Evolutionary conservation across 2,888 invertebrate species (phyloP).

Genomic region (Athripsodes cinereus): DNA sequence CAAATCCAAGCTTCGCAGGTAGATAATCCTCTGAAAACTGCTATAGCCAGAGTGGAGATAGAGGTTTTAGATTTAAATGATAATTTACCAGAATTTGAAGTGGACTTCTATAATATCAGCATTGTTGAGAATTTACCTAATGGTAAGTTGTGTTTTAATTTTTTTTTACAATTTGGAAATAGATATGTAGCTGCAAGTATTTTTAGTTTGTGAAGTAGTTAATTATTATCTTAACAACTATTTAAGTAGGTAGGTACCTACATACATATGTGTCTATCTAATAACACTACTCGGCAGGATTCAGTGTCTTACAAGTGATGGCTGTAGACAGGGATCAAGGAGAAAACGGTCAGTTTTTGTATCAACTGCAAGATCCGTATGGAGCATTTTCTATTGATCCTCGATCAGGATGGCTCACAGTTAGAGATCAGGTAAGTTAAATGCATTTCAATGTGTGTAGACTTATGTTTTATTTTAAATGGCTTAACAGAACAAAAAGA

Average conservation of each 20-base stretch:
- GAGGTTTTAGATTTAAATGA: constrained; percentile 75
- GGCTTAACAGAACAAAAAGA: too few species aligned
- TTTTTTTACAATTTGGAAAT: too few species aligned
- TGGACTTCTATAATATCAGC: constrained; percentile 84
- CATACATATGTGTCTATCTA: too few species aligned
- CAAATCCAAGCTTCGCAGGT: constrained; percentile 75
- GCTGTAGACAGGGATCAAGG: constrained; percentile 79
- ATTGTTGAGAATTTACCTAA: constrained; percentile 88
- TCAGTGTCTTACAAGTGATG: constrained; percentile 56
- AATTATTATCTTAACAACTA: too few species aligned
- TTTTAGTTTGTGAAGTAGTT: too few species aligned
- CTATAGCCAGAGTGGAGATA: constrained; percentile 66
- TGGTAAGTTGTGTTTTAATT: constrained; percentile 54
- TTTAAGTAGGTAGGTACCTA: too few species aligned
- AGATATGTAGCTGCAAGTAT: too few species aligned
- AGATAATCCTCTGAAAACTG: constrained; percentile 71
- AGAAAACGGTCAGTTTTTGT: constrained; percentile 78
- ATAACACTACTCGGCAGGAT: too few species aligned
- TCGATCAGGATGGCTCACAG: constrained; percentile 79
- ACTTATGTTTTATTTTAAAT: too few species aligned
- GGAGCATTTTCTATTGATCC: constrained; percentile 78
- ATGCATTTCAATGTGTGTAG: not conserved
- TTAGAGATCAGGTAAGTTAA: constrained; percentile 56
- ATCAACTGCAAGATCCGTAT: constrained; percentile 65
- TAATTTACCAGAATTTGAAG: constrained; percentile 81